Percentiles rank a stretch among this genome's conserved stretches.
Conservation (phyloP, 2,113 vertebrate species). For the Sapajus apella region DNA sequence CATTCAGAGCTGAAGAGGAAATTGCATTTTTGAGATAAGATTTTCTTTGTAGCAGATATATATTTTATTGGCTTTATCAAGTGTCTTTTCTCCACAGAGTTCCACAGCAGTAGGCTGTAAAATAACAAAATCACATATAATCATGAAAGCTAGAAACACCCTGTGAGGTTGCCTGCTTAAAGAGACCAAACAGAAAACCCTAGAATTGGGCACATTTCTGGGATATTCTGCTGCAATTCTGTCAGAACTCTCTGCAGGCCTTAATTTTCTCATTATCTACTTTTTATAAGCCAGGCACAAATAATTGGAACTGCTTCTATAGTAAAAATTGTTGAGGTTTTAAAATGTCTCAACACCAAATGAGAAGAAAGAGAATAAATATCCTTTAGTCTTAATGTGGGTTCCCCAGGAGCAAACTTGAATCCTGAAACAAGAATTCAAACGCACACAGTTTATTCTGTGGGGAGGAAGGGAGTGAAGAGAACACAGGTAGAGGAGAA, state of each 20-base stretch:
- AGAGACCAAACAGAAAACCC: neutral
- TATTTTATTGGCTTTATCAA: conserved; percentile 50
- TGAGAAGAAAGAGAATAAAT: neutral
- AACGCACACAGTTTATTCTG: neutral
- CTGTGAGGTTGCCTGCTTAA: conserved; percentile 14
- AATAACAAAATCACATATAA: conserved; percentile 46
- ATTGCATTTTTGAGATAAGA: conserved; percentile 54
- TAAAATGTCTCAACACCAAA: conserved; percentile 13
- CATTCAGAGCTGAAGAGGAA: conserved; percentile 52
- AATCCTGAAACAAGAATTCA: neutral
- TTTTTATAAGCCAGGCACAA: neutral
- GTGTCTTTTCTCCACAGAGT: conserved; percentile 28
- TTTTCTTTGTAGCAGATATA: conserved; percentile 17
- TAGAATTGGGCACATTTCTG: neutral
- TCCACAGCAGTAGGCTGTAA: conserved; percentile 14
- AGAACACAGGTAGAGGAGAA: neutral
- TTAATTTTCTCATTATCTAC: neutral
- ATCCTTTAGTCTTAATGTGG: neutral
- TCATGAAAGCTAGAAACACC: neutral
- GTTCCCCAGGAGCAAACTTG: neutral
- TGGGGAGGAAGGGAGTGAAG: neutral
- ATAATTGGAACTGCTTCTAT: neutral
- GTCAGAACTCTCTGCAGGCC: neutral
- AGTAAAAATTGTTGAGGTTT: neutral
- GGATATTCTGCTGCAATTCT: neutral